Conservation (phyloP, 2,797 vertebrate species). For the Melanotaenia maccullochi region DNA sequence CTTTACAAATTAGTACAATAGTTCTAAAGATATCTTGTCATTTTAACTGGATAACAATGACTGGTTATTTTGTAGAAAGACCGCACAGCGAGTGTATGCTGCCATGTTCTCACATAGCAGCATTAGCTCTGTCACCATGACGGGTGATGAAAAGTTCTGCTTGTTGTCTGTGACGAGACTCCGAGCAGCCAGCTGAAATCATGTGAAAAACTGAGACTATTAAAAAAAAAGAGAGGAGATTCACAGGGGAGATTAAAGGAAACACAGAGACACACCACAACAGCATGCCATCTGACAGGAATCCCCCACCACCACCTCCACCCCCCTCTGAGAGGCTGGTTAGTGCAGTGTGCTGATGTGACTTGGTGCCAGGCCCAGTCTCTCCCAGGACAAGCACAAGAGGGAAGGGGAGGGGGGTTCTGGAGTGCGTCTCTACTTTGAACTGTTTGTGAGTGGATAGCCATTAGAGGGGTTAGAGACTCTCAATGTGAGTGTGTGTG, state of each 20-base stretch:
- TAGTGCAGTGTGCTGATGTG: constrained; percentile 51
- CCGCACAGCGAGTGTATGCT: neutral
- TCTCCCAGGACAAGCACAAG: constrained; percentile 50
- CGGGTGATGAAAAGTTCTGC: constrained; percentile 33
- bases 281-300: constrained; percentile 49
- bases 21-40: constrained; percentile 10
- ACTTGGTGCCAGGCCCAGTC: constrained; percentile 49
- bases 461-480: constrained; percentile 73
- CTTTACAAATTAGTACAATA: neutral
- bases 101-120: constrained; percentile 27
- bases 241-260: constrained; percentile 33
- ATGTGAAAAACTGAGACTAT: constrained; percentile 40
- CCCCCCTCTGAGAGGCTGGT: constrained; percentile 34
- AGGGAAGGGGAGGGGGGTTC: constrained; percentile 49
- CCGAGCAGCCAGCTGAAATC: constrained; percentile 47
- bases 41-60: constrained; percentile 5
- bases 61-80: constrained; percentile 10
- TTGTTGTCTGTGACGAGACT: constrained; percentile 32
- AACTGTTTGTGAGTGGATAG: constrained; percentile 63
- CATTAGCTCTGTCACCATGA: constrained; percentile 29
- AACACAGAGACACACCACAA: constrained; percentile 19
- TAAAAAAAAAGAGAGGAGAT: constrained; percentile 38
- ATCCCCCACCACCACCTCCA: neutral
- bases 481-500: constrained; percentile 41
- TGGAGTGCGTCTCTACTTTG: constrained; percentile 67